Base-by-base conservation (phyloP, 2,888 invertebrate species). In the Lasioglossum malachurum region DNA sequence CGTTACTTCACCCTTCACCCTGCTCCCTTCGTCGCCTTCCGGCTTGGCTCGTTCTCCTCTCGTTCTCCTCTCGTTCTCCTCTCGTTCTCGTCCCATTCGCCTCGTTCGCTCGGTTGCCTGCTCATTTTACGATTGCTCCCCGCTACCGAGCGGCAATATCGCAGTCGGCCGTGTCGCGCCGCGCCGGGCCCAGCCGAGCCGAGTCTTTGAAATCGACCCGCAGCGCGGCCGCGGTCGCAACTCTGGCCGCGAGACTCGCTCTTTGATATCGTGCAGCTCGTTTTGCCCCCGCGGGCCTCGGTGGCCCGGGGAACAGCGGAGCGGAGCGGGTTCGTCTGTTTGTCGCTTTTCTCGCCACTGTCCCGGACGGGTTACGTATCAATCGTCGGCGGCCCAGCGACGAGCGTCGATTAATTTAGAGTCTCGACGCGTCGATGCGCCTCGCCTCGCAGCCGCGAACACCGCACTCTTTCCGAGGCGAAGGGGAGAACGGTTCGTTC, bases 241-340 rank as follows among this genome's bases (percentile, higher is more conserved):
- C 64, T 77, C 64, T 35, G 71, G 3, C 7, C 86, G 78, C 80
- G 78, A 80, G 19, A 67, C 80, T 82, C 78, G 82, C 84, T 80
- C 88, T 90, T 89, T 90, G 90, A 90, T 87, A 86, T 89, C 83
- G 80, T 80, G 80, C 71, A 0, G 38, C 31, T 84, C 75, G 31
- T 84, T 84, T 86, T 81, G 35, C 19, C 7, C 3, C 10, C 4
- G 8, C 35, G 0, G 16, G 8, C 7, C 38, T 19, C 3, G 19
- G 7, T 7, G 5, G 31, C 2, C 1, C 23, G 71, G n/a, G 46
- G 46, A 19, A 46, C 16, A 10, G 19, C 53, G 23, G 8, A 49
- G 49, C 49, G 53, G 19, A 8, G 8, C 23, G 7, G 49, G 23
- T 35, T 31, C 31, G 41, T 27, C 46, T 35, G 8, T 38, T 44